Evolutionary conservation across 2,888 invertebrate species (phyloP).

Genomic region (Disparrhopalites patrizii): DNA sequence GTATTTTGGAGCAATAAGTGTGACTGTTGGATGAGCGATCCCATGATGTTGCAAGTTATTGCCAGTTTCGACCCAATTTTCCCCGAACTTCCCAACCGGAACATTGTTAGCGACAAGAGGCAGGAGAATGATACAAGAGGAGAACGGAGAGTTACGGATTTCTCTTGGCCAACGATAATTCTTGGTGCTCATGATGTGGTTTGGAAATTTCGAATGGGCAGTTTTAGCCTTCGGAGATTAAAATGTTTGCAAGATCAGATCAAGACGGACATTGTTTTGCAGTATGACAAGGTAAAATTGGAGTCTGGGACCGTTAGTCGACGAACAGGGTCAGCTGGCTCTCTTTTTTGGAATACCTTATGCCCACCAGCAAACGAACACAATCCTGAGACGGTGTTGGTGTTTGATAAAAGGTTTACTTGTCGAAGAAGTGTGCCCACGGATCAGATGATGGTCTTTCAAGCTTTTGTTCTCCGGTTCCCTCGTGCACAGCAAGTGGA

Average conservation of each 20-base stretch:
- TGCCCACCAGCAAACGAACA: neutral
- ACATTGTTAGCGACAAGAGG: no score
- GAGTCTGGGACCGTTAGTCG: neutral
- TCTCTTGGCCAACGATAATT: neutral
- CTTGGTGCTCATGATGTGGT: neutral
- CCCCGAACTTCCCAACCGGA: neutral
- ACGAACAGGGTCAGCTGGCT: neutral
- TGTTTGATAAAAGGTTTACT: neutral
- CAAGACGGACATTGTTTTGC: neutral
- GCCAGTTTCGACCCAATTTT: neutral
- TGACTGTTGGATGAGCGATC: neutral
- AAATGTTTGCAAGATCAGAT: neutral
- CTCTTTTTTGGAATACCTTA: neutral
- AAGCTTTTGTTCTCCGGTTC: neutral
- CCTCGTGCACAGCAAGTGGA: neutral
- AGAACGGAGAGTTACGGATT: no score
- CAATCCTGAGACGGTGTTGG: neutral
- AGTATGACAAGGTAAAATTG: neutral
- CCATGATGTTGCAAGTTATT: neutral
- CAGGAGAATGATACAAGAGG: neutral
- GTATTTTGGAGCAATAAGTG: neutral
- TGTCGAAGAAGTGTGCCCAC: neutral
- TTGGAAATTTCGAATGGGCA: neutral
- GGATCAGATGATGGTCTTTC: neutral
- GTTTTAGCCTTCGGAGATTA: neutral